These are phyloP conservation scores for Rhynchopsitta pachyrhyncha DNA, from an alignment of 2,113 vertebrate genomes.

Conservation along the genomic window DNA sequence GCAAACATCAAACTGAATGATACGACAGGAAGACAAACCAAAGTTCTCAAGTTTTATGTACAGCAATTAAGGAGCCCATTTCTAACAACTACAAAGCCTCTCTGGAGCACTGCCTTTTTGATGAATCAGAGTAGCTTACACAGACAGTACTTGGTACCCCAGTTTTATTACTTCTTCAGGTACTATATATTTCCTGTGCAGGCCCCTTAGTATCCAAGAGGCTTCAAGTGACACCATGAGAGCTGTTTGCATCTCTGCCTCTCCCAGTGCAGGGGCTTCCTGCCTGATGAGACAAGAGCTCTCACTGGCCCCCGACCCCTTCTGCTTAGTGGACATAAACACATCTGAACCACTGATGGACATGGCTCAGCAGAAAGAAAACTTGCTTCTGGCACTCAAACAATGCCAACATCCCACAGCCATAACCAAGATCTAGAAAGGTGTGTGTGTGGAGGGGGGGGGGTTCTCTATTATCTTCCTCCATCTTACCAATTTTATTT, in stretches of 20 bases:
- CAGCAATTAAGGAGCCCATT: background rate
- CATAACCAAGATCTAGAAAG: background rate
- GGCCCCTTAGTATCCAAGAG: background rate
- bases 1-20: background rate
- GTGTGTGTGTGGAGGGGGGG: too few relatives aligned
- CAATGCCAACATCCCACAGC: background rate
- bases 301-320: fast-evolving
- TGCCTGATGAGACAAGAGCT: fast-evolving
- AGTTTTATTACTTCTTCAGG: background rate
- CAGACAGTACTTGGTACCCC: background rate
- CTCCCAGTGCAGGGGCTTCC: fast-evolving
- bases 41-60: background rate
- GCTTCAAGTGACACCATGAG: fast-evolving
- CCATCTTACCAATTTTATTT: background rate
- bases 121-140: background rate
- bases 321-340: background rate
- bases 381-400: background rate
- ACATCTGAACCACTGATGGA: background rate
- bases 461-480: background rate
- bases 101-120: background rate
- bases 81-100: background rate
- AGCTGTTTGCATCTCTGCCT: background rate
- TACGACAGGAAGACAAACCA: background rate
- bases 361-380: background rate
- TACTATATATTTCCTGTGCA: background rate